Percentiles rank a stretch among this genome's conserved stretches.
Conservation (phyloP, 2,113 vertebrate genomes). For the Oriolus oriolus region DNA sequence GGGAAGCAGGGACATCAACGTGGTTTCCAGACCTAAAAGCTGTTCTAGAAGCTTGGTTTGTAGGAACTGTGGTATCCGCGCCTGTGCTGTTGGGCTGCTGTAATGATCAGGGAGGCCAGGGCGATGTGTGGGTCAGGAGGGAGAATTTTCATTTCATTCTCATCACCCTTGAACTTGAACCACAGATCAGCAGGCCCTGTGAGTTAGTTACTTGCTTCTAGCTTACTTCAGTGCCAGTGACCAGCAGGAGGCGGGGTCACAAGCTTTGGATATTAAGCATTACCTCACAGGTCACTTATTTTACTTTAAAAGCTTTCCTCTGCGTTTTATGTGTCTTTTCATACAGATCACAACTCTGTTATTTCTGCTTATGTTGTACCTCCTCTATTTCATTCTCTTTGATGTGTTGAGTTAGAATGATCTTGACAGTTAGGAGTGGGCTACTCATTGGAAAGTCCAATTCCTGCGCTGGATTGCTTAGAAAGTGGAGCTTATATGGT, state of each 20-base stretch:
- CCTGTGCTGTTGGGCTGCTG: neutral
- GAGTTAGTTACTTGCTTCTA: neutral
- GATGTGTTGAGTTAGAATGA: neutral
- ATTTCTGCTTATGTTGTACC: neutral
- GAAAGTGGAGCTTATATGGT: neutral
- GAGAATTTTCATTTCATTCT: neutral
- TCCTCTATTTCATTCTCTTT: neutral
- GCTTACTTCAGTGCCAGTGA: neutral
- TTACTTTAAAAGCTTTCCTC: neutral
- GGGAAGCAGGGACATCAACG: neutral
- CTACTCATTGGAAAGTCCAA: neutral
- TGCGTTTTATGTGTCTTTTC: neutral
- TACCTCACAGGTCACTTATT: neutral
- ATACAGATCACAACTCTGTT: neutral
- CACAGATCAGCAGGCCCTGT: neutral
- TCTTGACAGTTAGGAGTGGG: neutral
- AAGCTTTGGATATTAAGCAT: neutral
- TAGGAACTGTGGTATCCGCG: neutral
- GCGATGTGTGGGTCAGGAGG: neutral
- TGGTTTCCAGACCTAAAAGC: neutral
- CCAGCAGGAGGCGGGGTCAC: neutral
- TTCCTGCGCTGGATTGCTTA: neutral
- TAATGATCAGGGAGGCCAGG: neutral
- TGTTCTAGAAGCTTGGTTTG: neutral
- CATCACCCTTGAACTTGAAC: neutral